Evolutionary conservation across 1,140 invertebrate genomes (phyloP).

Genomic region (Brachionus angularis): DNA sequence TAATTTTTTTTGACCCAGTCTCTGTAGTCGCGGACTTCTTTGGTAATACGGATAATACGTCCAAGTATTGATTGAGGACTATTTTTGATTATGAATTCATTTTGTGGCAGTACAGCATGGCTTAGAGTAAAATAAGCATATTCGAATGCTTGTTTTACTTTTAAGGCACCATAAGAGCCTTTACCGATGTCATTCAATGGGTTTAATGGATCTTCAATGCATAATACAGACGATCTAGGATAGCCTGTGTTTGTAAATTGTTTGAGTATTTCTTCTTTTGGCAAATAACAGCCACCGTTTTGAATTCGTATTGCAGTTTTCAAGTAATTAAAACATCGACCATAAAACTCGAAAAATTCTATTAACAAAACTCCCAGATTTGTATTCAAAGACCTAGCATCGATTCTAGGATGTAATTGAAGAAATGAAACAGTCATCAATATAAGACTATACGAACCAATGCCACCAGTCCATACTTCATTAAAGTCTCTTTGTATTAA

Average conservation of each 20-base stretch:
- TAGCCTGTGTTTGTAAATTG: conserved; percentile 9
- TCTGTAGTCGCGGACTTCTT: conserved; percentile 29
- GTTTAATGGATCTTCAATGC: conserved; percentile 94
- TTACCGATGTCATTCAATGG: conserved; percentile 85
- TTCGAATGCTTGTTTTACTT: conserved; percentile 90
- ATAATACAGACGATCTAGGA: conserved; percentile 78
- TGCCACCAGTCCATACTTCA: conserved; percentile 97
- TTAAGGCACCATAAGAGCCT: conserved; percentile 81
- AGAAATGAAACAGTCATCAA: conserved; percentile 96
- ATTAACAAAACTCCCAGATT: conserved; percentile 90
- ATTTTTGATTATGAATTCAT: conserved; percentile 66
- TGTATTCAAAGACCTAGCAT: conserved; percentile 53
- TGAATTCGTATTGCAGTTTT: conserved; percentile 88
- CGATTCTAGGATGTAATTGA: conserved; percentile 69
- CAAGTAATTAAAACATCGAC: conserved; percentile 87
- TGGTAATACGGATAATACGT: conserved; percentile 33
- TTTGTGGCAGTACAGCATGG: conserved; percentile 31
- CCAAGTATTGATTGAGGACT: conserved; percentile 45
- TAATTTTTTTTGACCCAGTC: conserved; percentile 32
- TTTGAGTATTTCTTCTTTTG: conserved; percentile 67
- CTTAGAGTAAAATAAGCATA: conserved; percentile 80
- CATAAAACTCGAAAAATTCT: conserved; percentile 96
- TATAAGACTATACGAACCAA: conserved; percentile 96
- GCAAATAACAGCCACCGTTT: conserved; percentile 79
- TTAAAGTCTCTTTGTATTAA: conserved; percentile 91